Evolutionary conservation across 2,888 invertebrate species (phyloP), one percentile per base, ranked within the genome.

Genomic region (Pristionchus mayeri): DNA sequence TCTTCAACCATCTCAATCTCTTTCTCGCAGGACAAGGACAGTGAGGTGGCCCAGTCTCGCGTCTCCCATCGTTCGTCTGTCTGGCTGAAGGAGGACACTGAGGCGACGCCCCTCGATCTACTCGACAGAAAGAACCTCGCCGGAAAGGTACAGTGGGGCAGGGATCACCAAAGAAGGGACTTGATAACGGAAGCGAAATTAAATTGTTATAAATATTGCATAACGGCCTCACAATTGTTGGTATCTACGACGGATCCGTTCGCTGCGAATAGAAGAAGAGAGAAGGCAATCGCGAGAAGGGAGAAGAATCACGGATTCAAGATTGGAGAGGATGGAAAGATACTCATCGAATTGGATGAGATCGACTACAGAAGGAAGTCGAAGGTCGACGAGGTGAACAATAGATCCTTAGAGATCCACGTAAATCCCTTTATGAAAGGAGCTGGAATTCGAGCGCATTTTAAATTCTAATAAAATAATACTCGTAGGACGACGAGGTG

Each of bases 21-120:
- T n/a, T n/a, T n/a, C n/a, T n/a, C n/a, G 37, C 60, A 81, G 81
- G 81, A 81, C 57, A 44, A 37, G 75, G 57, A 75, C 52, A 79
- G 60, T n/a, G 85, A 85, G 48, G 34, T 54, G 21, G 27, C 71
- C 18, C 57, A 84, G 37, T 75, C 83, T 9, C 81, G 75, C 24
- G 75, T 60, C 40, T 44, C 75, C 24, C 71, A 71, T 67, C 83
- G 81, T 3, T 37, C 40, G 18, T 60, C 88, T 80, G 89, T 91
- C n/a, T 90, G 90, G 89, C 84, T 90, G 85, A 87, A 87, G 67
- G 88, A 90, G 30, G 91, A 90, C 60, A 86, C 85, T 34, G 90
- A 90, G 88, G 87, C 24, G 89, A 89, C 81, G 86, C 63, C 88
- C 60, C 87, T 90, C 78, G 90, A 91, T 87, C 87, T 90, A 79